phyloP scores from a whole-genome alignment of 2,113 vertebrate species.

The Damaliscus lunatus region DNA sequence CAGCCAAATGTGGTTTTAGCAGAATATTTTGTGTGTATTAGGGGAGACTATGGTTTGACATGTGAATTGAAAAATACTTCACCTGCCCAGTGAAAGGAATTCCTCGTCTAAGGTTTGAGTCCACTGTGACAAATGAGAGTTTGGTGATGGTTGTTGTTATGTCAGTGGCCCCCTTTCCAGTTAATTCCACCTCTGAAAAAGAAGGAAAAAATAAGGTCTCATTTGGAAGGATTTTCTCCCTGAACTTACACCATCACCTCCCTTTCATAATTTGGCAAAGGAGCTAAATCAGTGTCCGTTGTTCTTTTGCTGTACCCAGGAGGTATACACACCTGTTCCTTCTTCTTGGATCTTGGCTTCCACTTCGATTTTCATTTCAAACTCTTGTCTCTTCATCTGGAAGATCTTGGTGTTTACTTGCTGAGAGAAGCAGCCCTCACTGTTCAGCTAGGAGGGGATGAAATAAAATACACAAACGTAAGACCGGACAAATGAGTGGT shows the following conservation, averaged over 20 bases:
- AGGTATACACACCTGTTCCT: constrained; percentile 78
- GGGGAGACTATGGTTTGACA: background rate
- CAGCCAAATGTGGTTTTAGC: background rate
- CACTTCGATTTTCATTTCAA: constrained; percentile 75
- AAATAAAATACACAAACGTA: background rate
- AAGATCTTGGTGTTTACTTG: constrained; percentile 78
- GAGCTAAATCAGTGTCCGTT: background rate
- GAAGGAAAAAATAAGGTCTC: background rate
- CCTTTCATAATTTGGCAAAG: background rate
- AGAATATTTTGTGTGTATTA: background rate
- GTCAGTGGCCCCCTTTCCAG: constrained; percentile 57
- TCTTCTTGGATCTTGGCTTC: constrained; percentile 80
- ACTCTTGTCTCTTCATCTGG: constrained; percentile 75
- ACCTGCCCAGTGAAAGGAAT: constrained; percentile 81
- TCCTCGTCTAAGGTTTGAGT: constrained; percentile 76
- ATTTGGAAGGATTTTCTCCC: background rate
- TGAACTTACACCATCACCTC: background rate
- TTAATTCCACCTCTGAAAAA: constrained; percentile 73
- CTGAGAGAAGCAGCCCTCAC: constrained; percentile 72
- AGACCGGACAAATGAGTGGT: background rate
- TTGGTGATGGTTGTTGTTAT: constrained; percentile 75
- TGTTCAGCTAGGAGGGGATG: constrained; percentile 75
- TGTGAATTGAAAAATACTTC: constrained; percentile 23
- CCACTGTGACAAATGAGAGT: constrained; percentile 77
- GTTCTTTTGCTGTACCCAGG: background rate